Base-by-base conservation (phyloP, 2,113 vertebrate species). In the Clupea harengus region DNA sequence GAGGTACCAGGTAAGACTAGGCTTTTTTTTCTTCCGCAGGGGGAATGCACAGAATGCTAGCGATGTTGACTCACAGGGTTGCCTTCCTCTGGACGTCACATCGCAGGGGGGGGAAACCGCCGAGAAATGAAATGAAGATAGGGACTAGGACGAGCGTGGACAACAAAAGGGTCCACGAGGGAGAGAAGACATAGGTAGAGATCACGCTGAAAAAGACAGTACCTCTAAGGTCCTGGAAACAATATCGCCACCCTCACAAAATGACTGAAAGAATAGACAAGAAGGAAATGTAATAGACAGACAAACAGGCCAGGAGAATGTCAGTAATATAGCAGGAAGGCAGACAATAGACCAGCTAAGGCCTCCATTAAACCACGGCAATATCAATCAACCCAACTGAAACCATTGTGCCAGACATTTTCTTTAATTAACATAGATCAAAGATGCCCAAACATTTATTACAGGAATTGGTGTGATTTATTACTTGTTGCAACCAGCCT, bases 31-130 rank as follows among this genome's bases (percentile, higher is more conserved):
- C 15, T 25, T 75, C 28, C 67, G 50, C 0, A 18, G 86, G 82
- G 44, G 89, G 95, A 94, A 94, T 93, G 92, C 91, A 87, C 75
- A 92, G 94, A 93, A 95, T 95, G 94, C 86, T 22, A 91, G 88
- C 72, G 89, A 94, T 90, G 92, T 82, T 81, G 89, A 86, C 89
- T 86, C 85, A 39, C 50, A 83, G 84, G 89, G 44, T 81, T 84
- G 84, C 81, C 83, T 89, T 87, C 85, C 84, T 84, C 52, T 47
- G 82, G 54, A 75, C 86, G 82, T 91, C 90, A 85, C 89, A 39
- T 39, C 39, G 2, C 39, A 39, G 39, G 39, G n/a, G n/a, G n/a
- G n/a, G n/a, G n/a, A n/a, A n/a, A n/a, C n/a, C n/a, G n/a, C n/a
- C n/a, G n/a, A n/a, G n/a, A n/a, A n/a, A n/a, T n/a, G n/a, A n/a